Conservation (phyloP, 2,888 invertebrate genomes). For the Leptinotarsa rubiginosa region DNA sequence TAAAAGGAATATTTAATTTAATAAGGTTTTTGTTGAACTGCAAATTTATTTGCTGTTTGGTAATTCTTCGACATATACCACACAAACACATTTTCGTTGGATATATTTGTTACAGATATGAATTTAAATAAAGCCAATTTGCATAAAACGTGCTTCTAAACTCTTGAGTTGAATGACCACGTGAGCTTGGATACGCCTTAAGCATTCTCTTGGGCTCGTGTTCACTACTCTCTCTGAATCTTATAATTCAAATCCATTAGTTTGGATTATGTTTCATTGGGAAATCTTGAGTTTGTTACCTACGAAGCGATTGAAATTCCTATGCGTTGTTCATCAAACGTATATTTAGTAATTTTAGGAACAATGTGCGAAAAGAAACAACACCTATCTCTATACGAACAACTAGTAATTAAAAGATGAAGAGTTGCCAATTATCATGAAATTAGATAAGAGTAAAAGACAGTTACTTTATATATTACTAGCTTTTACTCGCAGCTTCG, state of each 20-base stretch:
- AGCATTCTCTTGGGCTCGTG: conserved; percentile 33
- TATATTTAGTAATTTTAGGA: neutral
- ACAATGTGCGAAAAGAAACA: too few relatives aligned
- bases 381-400: too few relatives aligned
- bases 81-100: neutral
- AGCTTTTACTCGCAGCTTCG: too few relatives aligned
- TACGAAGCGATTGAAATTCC: neutral
- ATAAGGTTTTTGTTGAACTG: too few relatives aligned
- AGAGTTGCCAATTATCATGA: too few relatives aligned
- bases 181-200: conserved; percentile 2
- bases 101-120: neutral
- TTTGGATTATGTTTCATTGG: neutral
- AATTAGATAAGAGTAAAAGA: too few relatives aligned
- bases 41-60: too few relatives aligned
- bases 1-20: too few relatives aligned
- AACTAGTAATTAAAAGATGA: too few relatives aligned
- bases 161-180: conserved; percentile 35
- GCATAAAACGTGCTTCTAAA: neutral
- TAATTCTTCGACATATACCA: too few relatives aligned
- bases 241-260: neutral
- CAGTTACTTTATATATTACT: too few relatives aligned
- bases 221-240: conserved; percentile 24
- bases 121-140: neutral
- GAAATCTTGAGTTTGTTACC: neutral
- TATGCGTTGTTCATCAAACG: neutral